Base-by-base conservation (phyloP, 2,888 invertebrate species). In the Rhamphomyia laevipes region DNA sequence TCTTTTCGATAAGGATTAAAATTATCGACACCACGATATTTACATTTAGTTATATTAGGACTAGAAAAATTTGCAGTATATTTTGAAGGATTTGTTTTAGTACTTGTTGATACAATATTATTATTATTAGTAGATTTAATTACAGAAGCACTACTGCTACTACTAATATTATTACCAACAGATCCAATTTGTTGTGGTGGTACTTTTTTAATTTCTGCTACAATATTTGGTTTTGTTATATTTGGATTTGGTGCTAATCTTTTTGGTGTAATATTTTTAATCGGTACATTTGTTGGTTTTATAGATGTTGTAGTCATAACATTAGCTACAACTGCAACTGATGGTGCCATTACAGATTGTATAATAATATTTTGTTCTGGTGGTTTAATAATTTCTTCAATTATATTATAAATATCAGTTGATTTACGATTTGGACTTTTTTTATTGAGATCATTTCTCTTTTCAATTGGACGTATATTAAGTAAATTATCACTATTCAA, bases 11-110 rank as follows among this genome's bases (percentile, higher is more conserved):
- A 55, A 3, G 57, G 56, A 52, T 56, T 58, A 47, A 54, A 59
- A 52, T 59, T 59, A 42, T 59, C 57, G n/a, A 59, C 59, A 5
- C 59, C 59, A 6, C 58, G 54, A 47, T 59, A 59, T 50, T 56
- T 57, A 21, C 48, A 54, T 42, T 50, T 54, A 4, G 56, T 56
- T 30, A 58, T 58, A 50, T 59, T 59, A 11, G 57, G 57, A 55
- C 51, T 58, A 37, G 49, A 44, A 40, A 42, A 51, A 18, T 48
- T 27, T 27, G 23, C 6, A 6, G 7, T 27, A 27, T 7, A 27
- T 27, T 27, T 27, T 27, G 23, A 27, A 7, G 23, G 23, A 27
- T 7, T 27, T 27, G 23, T 7, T 27, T n/a, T n/a, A n/a, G 23
- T 27, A 7, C 2, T 27, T 21, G 21, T 21, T 21, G 21, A 21